Evolutionary conservation across 2,797 vertebrate genomes (phyloP), one percentile per base, ranked within the genome.

Genomic region (Pangasius krempfi): DNA sequence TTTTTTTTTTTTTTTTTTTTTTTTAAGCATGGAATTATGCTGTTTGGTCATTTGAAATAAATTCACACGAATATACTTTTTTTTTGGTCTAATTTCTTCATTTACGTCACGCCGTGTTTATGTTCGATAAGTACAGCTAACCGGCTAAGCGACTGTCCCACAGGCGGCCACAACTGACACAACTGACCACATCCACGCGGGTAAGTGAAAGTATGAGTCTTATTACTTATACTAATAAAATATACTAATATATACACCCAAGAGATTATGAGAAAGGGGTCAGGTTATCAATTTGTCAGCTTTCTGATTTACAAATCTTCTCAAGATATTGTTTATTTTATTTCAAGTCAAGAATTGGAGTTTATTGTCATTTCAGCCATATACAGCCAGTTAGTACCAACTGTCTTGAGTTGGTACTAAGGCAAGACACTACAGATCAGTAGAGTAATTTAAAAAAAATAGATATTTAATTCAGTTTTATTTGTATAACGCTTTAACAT

Each of bases 151-250:
- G 73, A 47, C 44, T 50, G 22, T 76, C 20, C 33, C 64, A 3
- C 68, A 37, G 68, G 16, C 18, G 66, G 70, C 18, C 18, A 33
- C 33, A 33, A 33, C 33, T 33, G 33, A 33, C 1, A 33, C 33
- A 52, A 79, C 75, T 27, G 75, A 18, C 47, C 75, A 78, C 75
- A 52, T 79, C 50, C n/a, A 27, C 60, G 54, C 54, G 54, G 79
- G 79, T 60, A 40, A 60, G 54, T 81, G 40, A 81, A 37, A 54
- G 9, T 54, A 37, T 13, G 10, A 40, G 20, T 14, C 4, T 60
- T 10, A 79, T 78, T 54, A 16, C 13, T 78, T 78, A 52, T 54
- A 20, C 30, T 79, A 8, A 2, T 20, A 5, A 79, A 56, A 33
- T 79, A 56, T 56, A 79, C 5, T 2, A 20, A 4, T 56, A 4